A percentile compares a stretch with the other conserved stretches of the same genome.
These are phyloP conservation scores for Oncorhynchus keta DNA, from an alignment of 2,113 vertebrate species.

Conservation along the genomic window DNA sequence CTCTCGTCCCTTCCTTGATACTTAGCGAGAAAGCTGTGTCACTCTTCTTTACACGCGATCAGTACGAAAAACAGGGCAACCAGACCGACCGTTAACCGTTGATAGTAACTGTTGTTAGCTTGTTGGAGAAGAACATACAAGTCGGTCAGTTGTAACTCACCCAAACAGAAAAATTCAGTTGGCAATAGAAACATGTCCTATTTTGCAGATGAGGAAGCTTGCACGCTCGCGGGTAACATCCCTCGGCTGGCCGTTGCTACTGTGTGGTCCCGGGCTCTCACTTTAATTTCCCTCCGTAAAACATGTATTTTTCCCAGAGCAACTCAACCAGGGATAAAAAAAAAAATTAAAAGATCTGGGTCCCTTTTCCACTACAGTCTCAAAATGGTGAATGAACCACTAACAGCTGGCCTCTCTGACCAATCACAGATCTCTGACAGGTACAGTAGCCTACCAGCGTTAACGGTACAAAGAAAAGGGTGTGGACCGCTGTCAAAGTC, in stretches of 20 bases:
- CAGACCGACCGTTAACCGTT: constrained; percentile 31
- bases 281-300: constrained; percentile 68
- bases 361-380: constrained; percentile 88
- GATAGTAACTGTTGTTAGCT: constrained; percentile 12
- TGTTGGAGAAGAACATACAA: constrained; percentile 22
- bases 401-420: constrained; percentile 85
- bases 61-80: background rate
- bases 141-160: constrained; percentile 70
- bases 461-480: constrained; percentile 36
- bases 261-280: constrained; percentile 40
- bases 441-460: constrained; percentile 73
- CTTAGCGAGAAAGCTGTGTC: constrained; percentile 35
- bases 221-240: constrained; percentile 50
- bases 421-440: constrained; percentile 81
- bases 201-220: constrained; percentile 54
- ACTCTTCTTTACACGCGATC: constrained; percentile 48
- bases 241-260: constrained; percentile 55
- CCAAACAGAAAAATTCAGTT: constrained; percentile 51
- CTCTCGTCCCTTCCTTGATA: constrained; percentile 44
- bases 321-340: constrained; percentile 73
- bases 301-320: constrained; percentile 70
- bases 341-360: constrained; percentile 60
- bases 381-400: constrained; percentile 99
- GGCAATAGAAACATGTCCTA: constrained; percentile 61
- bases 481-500: constrained; percentile 58